A percentile compares a stretch with the other conserved stretches of the same genome.
Conservation (phyloP, 2,888 invertebrate species). For the Myopa testacea region DNA sequence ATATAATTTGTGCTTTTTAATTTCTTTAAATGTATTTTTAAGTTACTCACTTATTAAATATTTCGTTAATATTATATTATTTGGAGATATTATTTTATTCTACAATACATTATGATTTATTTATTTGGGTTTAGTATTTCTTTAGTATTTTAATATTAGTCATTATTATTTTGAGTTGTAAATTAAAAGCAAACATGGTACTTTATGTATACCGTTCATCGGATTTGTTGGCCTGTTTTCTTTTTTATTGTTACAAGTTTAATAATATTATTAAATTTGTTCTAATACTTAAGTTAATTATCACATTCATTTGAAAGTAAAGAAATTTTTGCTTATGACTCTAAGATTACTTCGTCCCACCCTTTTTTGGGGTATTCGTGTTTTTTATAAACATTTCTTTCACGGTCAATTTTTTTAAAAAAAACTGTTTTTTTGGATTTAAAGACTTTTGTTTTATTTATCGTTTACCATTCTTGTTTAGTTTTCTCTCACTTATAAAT, state of each 20-base stretch:
- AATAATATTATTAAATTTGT: neutral
- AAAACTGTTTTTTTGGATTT: neutral
- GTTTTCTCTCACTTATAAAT: too few species aligned
- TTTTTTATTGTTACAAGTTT: neutral
- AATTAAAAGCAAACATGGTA: neutral
- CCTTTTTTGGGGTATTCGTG: too few species aligned
- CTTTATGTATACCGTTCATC: neutral
- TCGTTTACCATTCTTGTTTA: too few species aligned
- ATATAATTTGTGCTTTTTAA: too few species aligned
- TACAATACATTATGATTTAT: neutral
- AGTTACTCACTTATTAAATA: too few species aligned
- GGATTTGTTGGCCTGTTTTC: too few species aligned
- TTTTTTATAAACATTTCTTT: too few species aligned
- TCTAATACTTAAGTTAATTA: neutral
- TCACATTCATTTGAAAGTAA: too few species aligned
- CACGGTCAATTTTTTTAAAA: neutral
- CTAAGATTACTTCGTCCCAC: too few species aligned
- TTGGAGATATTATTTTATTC: neutral
- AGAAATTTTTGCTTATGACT: too few species aligned
- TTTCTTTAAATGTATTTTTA: too few species aligned
- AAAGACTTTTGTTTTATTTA: too few species aligned
- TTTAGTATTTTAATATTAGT: neutral
- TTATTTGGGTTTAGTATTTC: neutral
- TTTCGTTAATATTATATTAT: neutral
- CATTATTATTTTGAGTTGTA: neutral